Evolutionary conservation across 2,113 vertebrate species (phyloP), one percentile per base, ranked within the genome.

Genomic region (Oxygymnocypris stewartii): DNA sequence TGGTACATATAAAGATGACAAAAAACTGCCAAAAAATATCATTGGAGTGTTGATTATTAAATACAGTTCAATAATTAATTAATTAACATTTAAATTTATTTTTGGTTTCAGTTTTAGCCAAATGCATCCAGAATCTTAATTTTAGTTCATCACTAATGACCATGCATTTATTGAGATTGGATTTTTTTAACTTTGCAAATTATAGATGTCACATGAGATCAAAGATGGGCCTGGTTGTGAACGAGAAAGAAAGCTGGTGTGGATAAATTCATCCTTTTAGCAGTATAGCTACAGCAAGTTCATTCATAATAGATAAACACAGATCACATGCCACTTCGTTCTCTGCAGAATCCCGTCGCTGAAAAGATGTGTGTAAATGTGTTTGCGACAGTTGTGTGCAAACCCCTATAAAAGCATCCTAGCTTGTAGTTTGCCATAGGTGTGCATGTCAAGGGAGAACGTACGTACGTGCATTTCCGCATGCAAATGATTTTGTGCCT

Each of bases 281-380:
- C 47, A 54, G 76, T 54, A 78, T 78, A 78, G 47, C 28, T 51
- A 78, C 47, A 18, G 76, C 76, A 78, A 35, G 47, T 51, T 54
- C 76, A 78, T 78, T 54, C 76, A 78, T 78, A 78, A 78, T 78
- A 78, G 76, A 78, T 78, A 47, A 35, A 91, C 90, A 88, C 88
- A 18, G 28, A 44, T 63, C 69, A 51, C 69, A 76, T 49, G 25
- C 14, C 23, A 2, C 63, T 23, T 37, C 20, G 0, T 51, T 80
- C 54, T 61, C 25, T 47, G 57, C 28, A 42, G 69, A 86, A 61
- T 49, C 2, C 31, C 23, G 2, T 75, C 25, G 7, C 25, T 74
- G 20, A 23, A 69, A 63, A 85, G 28, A 67, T 13, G 20, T 57
- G 75, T 51, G 44, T 71, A 14, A 51, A 69, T 40, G 12, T 4